phyloP scores from a whole-genome alignment of 92 coral and sea anemone species.

The Chrysogorgia sp. region DNA sequence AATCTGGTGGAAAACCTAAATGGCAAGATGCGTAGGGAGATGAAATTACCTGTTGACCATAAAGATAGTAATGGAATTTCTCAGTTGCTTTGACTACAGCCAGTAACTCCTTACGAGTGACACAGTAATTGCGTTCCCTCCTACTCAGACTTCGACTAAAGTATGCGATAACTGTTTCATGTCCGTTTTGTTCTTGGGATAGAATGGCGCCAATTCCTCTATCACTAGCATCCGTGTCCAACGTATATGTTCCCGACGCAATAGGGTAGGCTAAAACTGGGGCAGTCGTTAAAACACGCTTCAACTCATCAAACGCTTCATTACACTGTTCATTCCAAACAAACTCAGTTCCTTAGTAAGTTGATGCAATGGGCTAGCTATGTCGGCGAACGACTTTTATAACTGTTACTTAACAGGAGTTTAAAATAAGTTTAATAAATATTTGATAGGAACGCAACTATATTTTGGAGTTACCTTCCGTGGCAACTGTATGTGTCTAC shows the following conservation, averaged over 20 bases:
- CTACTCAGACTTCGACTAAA: slow-evolving; percentile 44
- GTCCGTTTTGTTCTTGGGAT: slow-evolving; percentile 45
- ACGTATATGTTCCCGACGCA: slow-evolving; percentile 22
- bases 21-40: too few relatives aligned
- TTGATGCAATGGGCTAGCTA: slow-evolving; percentile 47
- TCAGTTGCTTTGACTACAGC: slow-evolving; percentile 61
- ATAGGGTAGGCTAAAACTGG: slow-evolving; percentile 49
- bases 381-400: slow-evolving; percentile 40
- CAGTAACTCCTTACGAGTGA: slow-evolving; percentile 56
- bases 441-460: too few relatives aligned
- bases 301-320: slow-evolving; percentile 30
- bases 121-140: slow-evolving; percentile 57
- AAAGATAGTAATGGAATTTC: too few relatives aligned
- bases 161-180: slow-evolving; percentile 60
- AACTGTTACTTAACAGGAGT: too few relatives aligned
- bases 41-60: slow-evolving; percentile 57
- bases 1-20: too few relatives aligned
- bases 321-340: slow-evolving; percentile 29
- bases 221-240: slow-evolving; percentile 62
- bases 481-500: too few relatives aligned
- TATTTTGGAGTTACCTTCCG: too few relatives aligned
- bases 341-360: slow-evolving; percentile 35
- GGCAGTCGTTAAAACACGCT: slow-evolving; percentile 17
- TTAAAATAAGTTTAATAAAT: too few relatives aligned
- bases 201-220: too few relatives aligned